Base-by-base conservation (phyloP, 2,113 vertebrate genomes). In the Grus americana region DNA sequence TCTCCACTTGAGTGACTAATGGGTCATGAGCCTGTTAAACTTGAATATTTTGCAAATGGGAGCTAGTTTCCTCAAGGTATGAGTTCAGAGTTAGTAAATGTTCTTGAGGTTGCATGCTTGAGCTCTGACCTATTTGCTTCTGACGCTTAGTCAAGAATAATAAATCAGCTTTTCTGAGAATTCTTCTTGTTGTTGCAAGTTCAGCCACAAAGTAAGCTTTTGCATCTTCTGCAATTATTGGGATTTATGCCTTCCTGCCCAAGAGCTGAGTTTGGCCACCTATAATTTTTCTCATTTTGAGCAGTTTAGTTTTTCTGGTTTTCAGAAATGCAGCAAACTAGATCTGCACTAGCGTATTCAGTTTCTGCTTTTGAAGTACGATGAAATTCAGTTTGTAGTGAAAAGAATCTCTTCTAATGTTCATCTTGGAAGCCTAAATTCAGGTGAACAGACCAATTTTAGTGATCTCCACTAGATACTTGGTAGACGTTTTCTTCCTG, bases 181-280 rank as follows among this genome's bases (percentile, higher is more conserved):
- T 94, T 82, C 40, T 23, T 89, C 83, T 93, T 79, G 62, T 95
- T 95, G 68, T 94, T 96, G 86, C 92, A 96, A 97, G 93, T 85
- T 92, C 87, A 91, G 87, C 96, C 92, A 94, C 95, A 96, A 70
- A 96, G 70, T 68, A 79, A 90, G 86, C 87, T 94, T 94, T 79
- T 92, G 78, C 87, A 83, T 94, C 88, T 95, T 93, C 84, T 92
- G 89, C 78, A 73, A 7, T 97, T 93, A 85, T 27, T 95, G 92
- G 89, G 87, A 90, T 95, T 95, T 91, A 91, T 96, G 90, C 94
- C 89, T 95, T 97, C 93, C 95, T 97, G 79, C 87, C 81, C 81
- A 82, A 90, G 58, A 95, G 87, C 95, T 68, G 91, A 91, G 80
- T 92, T 74, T 87, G 55, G 90, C 87, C 95, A 89, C 74, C 66